A percentile compares a stretch with the other conserved stretches of the same genome.
These are phyloP conservation scores for Grantiella picta DNA, from an alignment of 2,113 vertebrate species.

Conservation along the genomic window DNA sequence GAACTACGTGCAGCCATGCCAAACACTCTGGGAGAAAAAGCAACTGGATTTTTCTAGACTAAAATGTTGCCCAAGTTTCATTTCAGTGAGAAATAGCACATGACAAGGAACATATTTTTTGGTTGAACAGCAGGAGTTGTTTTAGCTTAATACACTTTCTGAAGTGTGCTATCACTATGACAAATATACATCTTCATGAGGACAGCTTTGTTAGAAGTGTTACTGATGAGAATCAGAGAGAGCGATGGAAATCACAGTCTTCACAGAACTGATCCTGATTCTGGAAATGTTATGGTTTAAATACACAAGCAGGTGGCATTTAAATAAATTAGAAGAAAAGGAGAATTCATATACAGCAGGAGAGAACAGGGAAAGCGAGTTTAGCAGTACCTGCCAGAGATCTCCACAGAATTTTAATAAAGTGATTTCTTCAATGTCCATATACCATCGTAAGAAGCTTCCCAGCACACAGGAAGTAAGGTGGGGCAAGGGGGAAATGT, in stretches of 20 bases:
- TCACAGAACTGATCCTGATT: neutral
- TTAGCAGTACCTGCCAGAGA: neutral
- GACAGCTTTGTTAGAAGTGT: constrained; percentile 7
- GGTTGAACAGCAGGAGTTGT: constrained; percentile 27
- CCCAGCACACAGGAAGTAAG: neutral
- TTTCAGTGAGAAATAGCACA: neutral
- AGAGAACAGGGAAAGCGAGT: neutral
- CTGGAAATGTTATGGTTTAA: neutral
- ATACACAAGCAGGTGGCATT: constrained; percentile 7
- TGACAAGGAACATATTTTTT: constrained; percentile 51
- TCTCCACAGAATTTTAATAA: neutral
- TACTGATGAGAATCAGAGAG: constrained; percentile 3
- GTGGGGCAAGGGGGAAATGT: neutral
- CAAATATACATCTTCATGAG: constrained; percentile 19
- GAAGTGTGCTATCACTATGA: constrained; percentile 44
- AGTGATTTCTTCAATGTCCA: neutral
- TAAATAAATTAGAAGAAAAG: constrained; percentile 9
- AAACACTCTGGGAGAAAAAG: neutral
- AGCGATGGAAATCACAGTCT: neutral
- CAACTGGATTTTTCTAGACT: neutral
- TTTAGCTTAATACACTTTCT: constrained; percentile 25
- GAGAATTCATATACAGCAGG: neutral
- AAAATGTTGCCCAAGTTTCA: neutral
- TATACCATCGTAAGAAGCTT: neutral
- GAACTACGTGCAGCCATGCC: fast-evolving